Percentiles rank a stretch among this genome's conserved stretches.
Evolutionary conservation across 2,888 invertebrate species (phyloP).

Genomic region (Mantis religiosa): DNA sequence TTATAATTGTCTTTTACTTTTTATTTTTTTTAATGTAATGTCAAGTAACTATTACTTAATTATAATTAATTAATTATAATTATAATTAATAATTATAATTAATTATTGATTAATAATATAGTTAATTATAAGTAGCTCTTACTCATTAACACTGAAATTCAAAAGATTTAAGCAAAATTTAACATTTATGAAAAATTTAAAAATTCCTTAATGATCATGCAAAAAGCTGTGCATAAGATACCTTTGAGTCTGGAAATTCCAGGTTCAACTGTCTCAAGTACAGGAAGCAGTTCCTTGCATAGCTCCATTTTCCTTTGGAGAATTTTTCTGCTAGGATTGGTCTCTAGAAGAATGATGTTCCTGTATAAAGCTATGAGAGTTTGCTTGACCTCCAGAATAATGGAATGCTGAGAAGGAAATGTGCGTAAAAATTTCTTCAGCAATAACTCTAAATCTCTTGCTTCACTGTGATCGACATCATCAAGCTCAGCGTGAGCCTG

Average conservation of each 20-base stretch:
- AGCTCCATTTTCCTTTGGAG: slow-evolving; percentile 61
- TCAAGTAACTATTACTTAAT: no score
- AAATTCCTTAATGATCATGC: background rate
- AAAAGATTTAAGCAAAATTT: background rate
- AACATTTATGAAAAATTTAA: background rate
- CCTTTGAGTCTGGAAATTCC: slow-evolving; percentile 67
- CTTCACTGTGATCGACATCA: slow-evolving; percentile 40
- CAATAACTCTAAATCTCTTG: slow-evolving; percentile 45
- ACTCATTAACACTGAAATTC: background rate
- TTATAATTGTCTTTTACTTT: no score
- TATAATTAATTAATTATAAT: no score
- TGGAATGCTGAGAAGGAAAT: slow-evolving; percentile 62
- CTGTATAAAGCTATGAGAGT: slow-evolving; percentile 55
- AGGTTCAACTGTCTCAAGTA: slow-evolving; percentile 64
- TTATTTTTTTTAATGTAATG: no score
- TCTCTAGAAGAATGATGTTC: slow-evolving; percentile 35
- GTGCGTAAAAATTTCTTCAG: slow-evolving; percentile 51
- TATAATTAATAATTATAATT: no score
- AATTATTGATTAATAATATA: no score
- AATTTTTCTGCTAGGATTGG: slow-evolving; percentile 47
- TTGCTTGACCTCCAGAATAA: slow-evolving; percentile 66
- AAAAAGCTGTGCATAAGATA: slow-evolving; percentile 36
- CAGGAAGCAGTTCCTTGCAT: slow-evolving; percentile 60
- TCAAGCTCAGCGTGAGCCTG: background rate
- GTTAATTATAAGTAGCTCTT: background rate